Evolutionary conservation across 2,797 vertebrate genomes (phyloP).

Genomic region (Amblyopsis hoosieri): DNA sequence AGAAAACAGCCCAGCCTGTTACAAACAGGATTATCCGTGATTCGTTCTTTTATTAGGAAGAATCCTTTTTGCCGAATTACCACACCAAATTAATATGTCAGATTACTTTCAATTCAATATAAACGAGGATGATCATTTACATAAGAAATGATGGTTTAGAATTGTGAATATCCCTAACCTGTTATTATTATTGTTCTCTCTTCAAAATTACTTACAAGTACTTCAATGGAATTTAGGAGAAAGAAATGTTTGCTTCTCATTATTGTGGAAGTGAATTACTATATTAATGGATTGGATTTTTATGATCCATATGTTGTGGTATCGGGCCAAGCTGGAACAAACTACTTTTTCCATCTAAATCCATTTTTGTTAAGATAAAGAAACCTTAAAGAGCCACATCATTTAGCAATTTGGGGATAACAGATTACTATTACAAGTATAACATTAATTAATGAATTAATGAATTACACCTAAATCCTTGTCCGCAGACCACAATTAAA

Average conservation of each 20-base stretch:
- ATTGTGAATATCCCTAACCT: no score
- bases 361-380: slow-evolving; percentile 37
- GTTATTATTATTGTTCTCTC: no score
- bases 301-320: slow-evolving; percentile 39
- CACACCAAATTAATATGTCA: slow-evolving; percentile 38
- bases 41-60: slow-evolving; percentile 46
- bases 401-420: slow-evolving; percentile 44
- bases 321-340: slow-evolving; percentile 19
- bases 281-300: neutral
- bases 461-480: slow-evolving; percentile 30
- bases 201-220: no score
- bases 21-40: slow-evolving; percentile 67
- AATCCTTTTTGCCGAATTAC: slow-evolving; percentile 39
- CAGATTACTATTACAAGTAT: slow-evolving; percentile 18
- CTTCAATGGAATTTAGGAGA: no score
- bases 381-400: slow-evolving; percentile 24
- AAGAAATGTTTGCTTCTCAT: no score
- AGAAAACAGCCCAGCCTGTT: slow-evolving; percentile 55
- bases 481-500: slow-evolving; percentile 27
- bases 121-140: slow-evolving; percentile 52
- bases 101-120: slow-evolving; percentile 69
- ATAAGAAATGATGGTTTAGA: slow-evolving; percentile 21
- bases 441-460: slow-evolving; percentile 32
- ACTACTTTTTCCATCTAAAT: slow-evolving; percentile 43
- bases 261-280: no score